Evolutionary conservation across 1,140 invertebrate genomes (phyloP).

Genomic region (Dreissena polymorpha): DNA sequence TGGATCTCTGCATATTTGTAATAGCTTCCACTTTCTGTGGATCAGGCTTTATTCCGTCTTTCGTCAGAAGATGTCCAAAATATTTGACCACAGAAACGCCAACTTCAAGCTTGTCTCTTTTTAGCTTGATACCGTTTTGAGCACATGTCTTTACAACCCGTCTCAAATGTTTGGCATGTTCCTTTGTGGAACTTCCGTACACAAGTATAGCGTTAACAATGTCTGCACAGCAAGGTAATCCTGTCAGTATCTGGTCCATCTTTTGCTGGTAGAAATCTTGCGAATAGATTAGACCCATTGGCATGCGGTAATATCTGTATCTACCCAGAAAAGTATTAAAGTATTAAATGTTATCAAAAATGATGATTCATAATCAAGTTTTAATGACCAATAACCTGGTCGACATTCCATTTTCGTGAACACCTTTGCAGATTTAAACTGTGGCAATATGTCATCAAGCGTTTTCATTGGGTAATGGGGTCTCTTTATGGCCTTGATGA

Average conservation of each 20-base stretch:
- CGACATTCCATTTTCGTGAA: neutral
- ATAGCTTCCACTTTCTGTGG: neutral
- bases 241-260: neutral
- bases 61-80: constrained; percentile 11
- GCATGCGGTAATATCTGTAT: constrained; percentile 4
- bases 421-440: neutral
- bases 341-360: constrained; percentile 68
- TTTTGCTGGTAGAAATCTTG: neutral
- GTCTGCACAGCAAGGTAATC: neutral
- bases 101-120: neutral
- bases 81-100: neutral
- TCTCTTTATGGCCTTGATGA: constrained; percentile 11
- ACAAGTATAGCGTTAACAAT: neutral
- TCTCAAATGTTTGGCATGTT: constrained; percentile 18
- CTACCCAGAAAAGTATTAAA: constrained; percentile 71
- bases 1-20: neutral
- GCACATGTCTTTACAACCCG: neutral
- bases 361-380: constrained; percentile 24
- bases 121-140: neutral
- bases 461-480: constrained; percentile 20
- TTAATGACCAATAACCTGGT: constrained; percentile 10
- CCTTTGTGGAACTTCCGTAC: neutral
- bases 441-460: neutral
- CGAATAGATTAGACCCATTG: neutral
- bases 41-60: neutral